phyloP scores from a whole-genome alignment of 2,113 vertebrate species.

The Scytalopus superciliaris region DNA sequence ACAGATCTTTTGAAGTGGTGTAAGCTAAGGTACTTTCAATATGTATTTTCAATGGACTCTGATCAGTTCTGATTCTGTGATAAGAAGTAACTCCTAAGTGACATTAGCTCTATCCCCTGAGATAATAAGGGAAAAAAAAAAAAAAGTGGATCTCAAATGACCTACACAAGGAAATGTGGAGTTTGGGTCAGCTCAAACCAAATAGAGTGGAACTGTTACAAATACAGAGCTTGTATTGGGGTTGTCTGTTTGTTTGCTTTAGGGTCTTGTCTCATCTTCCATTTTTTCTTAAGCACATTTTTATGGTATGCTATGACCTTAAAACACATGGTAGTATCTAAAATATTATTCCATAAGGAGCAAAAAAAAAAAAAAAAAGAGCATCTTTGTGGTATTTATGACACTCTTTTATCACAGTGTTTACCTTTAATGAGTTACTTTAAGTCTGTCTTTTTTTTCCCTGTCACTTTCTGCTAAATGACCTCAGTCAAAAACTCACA shows the following conservation, averaged over 20 bases:
- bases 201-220: not conserved
- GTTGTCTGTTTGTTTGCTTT: too few relatives aligned
- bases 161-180: not conserved
- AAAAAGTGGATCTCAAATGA: not conserved
- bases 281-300: not conserved
- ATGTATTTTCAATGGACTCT: not conserved
- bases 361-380: not conserved
- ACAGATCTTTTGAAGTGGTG: not conserved
- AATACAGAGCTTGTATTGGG: not conserved
- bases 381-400: not conserved
- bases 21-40: not conserved
- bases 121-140: not conserved
- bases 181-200: not conserved
- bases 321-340: not conserved
- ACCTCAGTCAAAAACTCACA: not conserved
- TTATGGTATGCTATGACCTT: not conserved
- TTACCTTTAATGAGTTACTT: not conserved
- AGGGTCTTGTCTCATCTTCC: not conserved
- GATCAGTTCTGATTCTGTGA: not conserved
- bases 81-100: not conserved
- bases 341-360: not conserved
- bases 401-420: rapidly evolving
- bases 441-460: too few relatives aligned
- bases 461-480: not conserved
- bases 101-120: not conserved